Conservation (phyloP, 2,113 vertebrate genomes). For the Cardinalis cardinalis region DNA sequence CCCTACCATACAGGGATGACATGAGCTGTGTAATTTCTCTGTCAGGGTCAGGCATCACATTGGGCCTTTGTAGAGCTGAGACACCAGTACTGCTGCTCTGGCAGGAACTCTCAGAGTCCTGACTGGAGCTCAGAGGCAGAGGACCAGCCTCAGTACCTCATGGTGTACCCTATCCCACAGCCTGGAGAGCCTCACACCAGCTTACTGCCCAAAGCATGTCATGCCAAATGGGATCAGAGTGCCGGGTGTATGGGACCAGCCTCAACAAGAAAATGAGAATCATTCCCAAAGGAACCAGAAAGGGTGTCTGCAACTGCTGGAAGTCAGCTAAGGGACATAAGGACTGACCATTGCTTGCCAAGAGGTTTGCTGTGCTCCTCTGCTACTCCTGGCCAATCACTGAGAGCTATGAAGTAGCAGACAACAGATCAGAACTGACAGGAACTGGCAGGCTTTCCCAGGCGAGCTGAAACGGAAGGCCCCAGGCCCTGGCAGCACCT, state of each 20-base stretch:
- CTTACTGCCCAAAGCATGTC: neutral
- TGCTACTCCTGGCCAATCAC: neutral
- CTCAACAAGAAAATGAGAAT: neutral
- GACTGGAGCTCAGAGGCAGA: neutral
- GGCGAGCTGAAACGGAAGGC: neutral
- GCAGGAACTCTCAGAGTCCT: neutral
- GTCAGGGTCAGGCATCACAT: neutral
- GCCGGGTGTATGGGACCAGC: neutral
- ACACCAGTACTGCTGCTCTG: neutral
- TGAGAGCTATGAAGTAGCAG: neutral
- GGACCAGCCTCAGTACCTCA: neutral
- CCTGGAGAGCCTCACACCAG: neutral
- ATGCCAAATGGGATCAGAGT: neutral
- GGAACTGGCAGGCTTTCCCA: neutral
- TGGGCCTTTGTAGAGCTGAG: neutral
- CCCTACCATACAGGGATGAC: neutral
- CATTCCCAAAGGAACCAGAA: neutral
- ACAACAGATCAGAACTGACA: accelerated
- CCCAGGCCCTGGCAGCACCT: neutral
- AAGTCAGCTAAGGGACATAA: neutral
- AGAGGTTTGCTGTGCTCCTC: neutral
- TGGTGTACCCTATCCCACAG: neutral
- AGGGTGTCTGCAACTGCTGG: neutral
- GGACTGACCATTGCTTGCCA: neutral
- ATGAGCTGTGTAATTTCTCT: neutral